These are phyloP conservation scores for Chelon auratus DNA, from an alignment of 2,797 vertebrate genomes.

Conservation along the genomic window DNA sequence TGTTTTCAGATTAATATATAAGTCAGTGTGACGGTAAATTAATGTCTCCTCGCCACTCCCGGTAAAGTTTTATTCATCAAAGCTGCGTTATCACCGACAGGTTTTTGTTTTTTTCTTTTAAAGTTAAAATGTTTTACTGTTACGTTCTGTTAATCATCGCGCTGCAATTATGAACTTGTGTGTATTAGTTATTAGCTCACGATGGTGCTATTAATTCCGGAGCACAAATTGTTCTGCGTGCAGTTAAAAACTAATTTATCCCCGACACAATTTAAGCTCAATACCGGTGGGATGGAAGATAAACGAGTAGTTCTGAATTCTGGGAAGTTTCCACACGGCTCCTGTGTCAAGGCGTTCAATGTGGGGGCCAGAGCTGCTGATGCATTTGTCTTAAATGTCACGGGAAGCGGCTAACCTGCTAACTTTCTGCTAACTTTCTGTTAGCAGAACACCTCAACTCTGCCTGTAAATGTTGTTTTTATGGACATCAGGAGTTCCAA, in stretches of 20 bases:
- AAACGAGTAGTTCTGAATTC: neutral
- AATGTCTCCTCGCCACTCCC: neutral
- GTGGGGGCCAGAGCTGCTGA: no score
- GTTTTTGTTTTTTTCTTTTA: no score
- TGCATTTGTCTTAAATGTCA: no score
- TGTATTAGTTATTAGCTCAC: neutral
- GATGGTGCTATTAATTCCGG: neutral
- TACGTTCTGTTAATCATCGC: conserved; percentile 2
- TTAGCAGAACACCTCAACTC: no score
- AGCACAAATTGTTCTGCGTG: neutral
- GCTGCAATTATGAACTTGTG: conserved; percentile 17
- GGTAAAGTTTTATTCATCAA: no score
- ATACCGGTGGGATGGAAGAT: neutral
- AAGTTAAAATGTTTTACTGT: neutral
- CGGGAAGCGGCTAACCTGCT: no score
- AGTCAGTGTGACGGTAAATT: neutral
- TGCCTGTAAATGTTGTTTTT: no score
- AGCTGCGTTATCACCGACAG: no score
- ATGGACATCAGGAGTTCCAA: no score
- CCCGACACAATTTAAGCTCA: neutral
- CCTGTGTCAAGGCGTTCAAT: no score
- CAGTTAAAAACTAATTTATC: neutral
- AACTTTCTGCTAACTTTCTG: no score
- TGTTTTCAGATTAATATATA: neutral
- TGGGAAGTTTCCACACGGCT: neutral